phyloP scores from a whole-genome alignment of 2,888 invertebrate species.

The Bruchidius siliquastri region DNA sequence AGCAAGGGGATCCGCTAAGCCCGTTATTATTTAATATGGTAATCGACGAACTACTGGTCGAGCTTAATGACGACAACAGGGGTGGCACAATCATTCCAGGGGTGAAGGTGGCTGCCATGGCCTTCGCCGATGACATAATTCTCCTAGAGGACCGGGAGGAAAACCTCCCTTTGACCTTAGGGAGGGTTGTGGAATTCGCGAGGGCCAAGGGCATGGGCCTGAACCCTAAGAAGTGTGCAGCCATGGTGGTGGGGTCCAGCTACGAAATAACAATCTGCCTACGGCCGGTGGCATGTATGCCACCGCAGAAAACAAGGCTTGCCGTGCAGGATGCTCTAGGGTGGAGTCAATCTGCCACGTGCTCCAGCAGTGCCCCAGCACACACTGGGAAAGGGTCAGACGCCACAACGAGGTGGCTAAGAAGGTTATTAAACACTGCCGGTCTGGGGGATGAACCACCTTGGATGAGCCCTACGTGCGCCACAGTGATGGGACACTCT shows the following conservation, averaged over 20 bases:
- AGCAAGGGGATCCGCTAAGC: slow-evolving; percentile 44
- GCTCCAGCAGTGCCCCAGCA: slow-evolving; percentile 16
- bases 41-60: slow-evolving; percentile 26
- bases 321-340: slow-evolving; percentile 9
- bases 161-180: background rate
- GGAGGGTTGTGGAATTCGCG: slow-evolving; percentile 11
- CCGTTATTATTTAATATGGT: slow-evolving; percentile 29
- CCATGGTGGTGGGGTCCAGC: slow-evolving; percentile 11
- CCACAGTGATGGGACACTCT: slow-evolving; percentile 19
- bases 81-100: background rate
- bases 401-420: slow-evolving; percentile 13
- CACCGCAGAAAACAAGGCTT: background rate
- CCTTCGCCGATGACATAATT: slow-evolving; percentile 26
- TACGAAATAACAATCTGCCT: slow-evolving; percentile 15
- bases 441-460: slow-evolving; percentile 3
- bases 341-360: slow-evolving; percentile 13
- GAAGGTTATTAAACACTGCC: slow-evolving; percentile 6
- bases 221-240: slow-evolving; percentile 18
- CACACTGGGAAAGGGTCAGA: slow-evolving; percentile 9
- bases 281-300: slow-evolving; percentile 12
- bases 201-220: slow-evolving; percentile 15
- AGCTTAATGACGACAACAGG: background rate
- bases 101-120: slow-evolving; percentile 10
- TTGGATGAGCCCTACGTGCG: slow-evolving; percentile 25
- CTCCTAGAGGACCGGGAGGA: slow-evolving; percentile 7